Conservation (phyloP, 2,113 vertebrate genomes). For the Copsychus sechellarum region DNA sequence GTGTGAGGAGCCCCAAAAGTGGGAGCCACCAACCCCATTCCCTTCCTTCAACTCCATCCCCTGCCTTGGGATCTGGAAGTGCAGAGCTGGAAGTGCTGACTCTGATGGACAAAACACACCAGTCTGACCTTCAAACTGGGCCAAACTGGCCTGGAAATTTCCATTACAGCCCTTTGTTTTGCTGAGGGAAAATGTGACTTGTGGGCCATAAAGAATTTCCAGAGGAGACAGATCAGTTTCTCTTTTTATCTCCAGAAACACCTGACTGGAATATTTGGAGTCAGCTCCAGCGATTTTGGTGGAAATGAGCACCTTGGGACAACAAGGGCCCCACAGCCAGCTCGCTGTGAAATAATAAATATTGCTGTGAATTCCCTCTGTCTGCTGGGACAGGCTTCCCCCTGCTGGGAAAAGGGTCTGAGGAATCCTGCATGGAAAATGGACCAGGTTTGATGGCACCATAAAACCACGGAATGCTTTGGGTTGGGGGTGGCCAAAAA, state of each 20-base stretch:
- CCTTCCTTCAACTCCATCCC: not conserved
- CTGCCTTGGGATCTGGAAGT: not conserved
- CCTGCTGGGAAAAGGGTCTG: not conserved
- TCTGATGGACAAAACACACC: slow-evolving; percentile 42
- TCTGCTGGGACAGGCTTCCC: not conserved
- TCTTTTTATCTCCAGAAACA: slow-evolving; percentile 48
- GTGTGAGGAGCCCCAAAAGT: not conserved
- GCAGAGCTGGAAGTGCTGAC: not conserved
- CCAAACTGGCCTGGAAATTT: slow-evolving; percentile 45
- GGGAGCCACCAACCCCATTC: not conserved
- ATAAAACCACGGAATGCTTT: rapidly evolving
- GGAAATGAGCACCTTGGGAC: slow-evolving; percentile 7
- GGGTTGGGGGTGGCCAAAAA: not conserved
- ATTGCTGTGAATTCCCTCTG: not conserved
- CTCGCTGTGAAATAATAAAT: not conserved
- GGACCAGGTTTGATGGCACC: not conserved
- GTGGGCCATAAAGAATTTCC: not conserved
- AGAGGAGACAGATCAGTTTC: slow-evolving; percentile 7
- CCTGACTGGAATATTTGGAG: slow-evolving; percentile 37
- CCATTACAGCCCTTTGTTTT: slow-evolving; percentile 45
- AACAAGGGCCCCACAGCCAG: not conserved
- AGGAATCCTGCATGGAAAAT: not conserved
- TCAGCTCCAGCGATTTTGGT: not conserved
- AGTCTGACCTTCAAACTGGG: slow-evolving; percentile 2
- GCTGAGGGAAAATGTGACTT: slow-evolving; percentile 38